Conservation (phyloP, 1,140 invertebrate genomes). For the Cydia splendana region DNA sequence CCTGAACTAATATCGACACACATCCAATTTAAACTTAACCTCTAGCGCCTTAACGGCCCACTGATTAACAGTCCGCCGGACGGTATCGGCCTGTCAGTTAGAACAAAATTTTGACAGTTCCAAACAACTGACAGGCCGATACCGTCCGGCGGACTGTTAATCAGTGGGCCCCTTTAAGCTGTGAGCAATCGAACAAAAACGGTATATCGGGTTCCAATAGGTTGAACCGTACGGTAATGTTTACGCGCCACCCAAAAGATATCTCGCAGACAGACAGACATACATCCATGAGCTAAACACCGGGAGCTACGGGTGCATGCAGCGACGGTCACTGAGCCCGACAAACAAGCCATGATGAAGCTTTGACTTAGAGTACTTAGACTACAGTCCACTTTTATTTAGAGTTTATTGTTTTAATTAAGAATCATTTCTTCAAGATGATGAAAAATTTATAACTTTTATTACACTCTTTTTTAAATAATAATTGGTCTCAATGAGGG, state of each 20-base stretch:
- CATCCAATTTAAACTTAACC: too few species aligned
- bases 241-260: background rate
- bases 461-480: background rate
- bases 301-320: conserved; percentile 15
- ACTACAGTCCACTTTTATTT: conserved; percentile 1
- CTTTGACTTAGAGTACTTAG: background rate
- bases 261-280: conserved; percentile 22
- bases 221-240: background rate
- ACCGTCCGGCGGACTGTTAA: too few species aligned
- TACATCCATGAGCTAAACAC: conserved; percentile 26
- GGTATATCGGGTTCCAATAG: background rate
- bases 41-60: too few species aligned
- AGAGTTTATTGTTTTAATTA: background rate
- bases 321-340: background rate
- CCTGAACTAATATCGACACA: too few species aligned
- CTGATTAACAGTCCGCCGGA: too few species aligned
- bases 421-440: background rate
- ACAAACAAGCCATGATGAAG: conserved; percentile 22
- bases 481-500: too few species aligned
- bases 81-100: too few species aligned
- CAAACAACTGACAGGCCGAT: too few species aligned
- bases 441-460: background rate
- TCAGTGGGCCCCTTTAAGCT: too few species aligned
- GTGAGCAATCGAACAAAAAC: too few species aligned
- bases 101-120: too few species aligned